These are phyloP conservation scores for Macaria notata DNA, from an alignment of 2,888 invertebrate genomes.

Conservation along the genomic window DNA sequence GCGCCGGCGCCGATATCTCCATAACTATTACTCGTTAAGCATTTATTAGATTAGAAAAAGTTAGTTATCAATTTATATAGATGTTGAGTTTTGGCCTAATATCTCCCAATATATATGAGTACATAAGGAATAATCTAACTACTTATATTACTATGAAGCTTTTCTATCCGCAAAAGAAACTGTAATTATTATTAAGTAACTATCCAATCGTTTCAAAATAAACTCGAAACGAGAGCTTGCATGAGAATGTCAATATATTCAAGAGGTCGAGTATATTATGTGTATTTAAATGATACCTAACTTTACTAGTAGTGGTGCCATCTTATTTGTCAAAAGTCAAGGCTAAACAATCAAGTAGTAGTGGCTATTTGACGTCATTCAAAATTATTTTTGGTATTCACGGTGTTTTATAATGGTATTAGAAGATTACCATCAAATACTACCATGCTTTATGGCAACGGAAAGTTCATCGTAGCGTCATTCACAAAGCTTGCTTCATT, in stretches of 20 bases:
- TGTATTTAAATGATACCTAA: constrained; percentile 37
- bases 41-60: too few relatives aligned
- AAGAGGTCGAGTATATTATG: constrained; percentile 49
- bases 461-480: too few relatives aligned
- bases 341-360: constrained; percentile 36
- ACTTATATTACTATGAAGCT: too few relatives aligned
- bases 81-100: too few relatives aligned
- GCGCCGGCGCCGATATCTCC: constrained; percentile 7
- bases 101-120: too few relatives aligned
- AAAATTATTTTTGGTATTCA: constrained; percentile 14
- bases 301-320: constrained; percentile 36
- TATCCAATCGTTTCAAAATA: constrained; percentile 44
- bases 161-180: too few relatives aligned
- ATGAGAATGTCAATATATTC: constrained; percentile 59
- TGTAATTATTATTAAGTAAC: constrained; percentile 35
- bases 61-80: too few relatives aligned
- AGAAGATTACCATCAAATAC: too few relatives aligned
- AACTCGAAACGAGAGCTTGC: constrained; percentile 40
- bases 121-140: too few relatives aligned
- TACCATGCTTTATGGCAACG: too few relatives aligned
- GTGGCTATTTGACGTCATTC: constrained; percentile 25
- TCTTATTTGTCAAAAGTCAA: constrained; percentile 54
- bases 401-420: background rate
- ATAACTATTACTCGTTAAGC: background rate
- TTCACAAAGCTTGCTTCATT: too few relatives aligned